Conservation (phyloP, 1,140 invertebrate genomes). For the Calliopsis andreniformis region DNA sequence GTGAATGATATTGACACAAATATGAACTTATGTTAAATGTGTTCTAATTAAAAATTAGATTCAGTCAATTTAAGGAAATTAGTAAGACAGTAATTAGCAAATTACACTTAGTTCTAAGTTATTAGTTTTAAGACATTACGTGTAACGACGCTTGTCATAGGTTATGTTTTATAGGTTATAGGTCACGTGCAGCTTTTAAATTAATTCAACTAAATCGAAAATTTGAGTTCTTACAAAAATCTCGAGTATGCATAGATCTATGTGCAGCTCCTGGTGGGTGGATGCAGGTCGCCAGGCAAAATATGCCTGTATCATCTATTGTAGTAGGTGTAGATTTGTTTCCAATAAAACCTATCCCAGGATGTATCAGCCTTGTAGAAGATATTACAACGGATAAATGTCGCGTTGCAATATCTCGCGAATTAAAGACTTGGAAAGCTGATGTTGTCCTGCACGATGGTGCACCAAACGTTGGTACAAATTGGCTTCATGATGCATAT, state of each 20-base stretch:
- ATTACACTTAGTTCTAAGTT: background rate
- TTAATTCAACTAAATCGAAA: constrained; percentile 98
- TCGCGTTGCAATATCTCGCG: constrained; percentile 88
- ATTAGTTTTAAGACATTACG: background rate
- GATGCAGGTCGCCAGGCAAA: constrained; percentile 99
- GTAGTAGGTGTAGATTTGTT: constrained; percentile 98
- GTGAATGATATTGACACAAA: background rate
- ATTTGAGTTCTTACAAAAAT: constrained; percentile 98
- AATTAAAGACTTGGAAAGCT: constrained; percentile 97
- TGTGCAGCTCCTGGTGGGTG: constrained; percentile 99
- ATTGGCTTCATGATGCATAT: constrained; percentile 99
- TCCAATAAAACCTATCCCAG: constrained; percentile 95
- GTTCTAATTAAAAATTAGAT: background rate
- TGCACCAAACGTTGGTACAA: constrained; percentile 98
- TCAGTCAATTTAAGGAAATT: background rate
- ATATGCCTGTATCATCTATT: constrained; percentile 98
- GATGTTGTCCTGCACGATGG: constrained; percentile 98
- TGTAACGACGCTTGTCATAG: background rate
- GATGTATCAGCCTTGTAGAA: constrained; percentile 93
- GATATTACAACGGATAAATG: constrained; percentile 99
- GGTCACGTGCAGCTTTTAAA: constrained; percentile 99
- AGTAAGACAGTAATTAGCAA: background rate
- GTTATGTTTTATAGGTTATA: constrained; percentile 87
- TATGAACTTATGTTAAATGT: background rate
- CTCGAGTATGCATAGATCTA: constrained; percentile 97